phyloP scores from a whole-genome alignment of 1,140 invertebrate species.

The Drosophila leontia region DNA sequence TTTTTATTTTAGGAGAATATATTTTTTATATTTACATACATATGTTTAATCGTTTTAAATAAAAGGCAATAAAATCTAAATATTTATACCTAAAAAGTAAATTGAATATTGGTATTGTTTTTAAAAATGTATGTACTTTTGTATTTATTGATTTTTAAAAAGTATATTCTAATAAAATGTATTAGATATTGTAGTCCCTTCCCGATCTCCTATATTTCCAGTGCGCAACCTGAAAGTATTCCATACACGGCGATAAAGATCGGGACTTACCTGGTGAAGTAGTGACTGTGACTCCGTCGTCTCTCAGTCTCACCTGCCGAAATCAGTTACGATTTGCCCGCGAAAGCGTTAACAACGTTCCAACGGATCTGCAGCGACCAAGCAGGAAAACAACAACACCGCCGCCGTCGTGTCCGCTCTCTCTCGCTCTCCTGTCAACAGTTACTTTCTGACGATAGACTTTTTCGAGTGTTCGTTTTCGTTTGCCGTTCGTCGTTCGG shows the following conservation, averaged over 20 bases:
- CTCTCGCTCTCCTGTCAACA: constrained; percentile 23
- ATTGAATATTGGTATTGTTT: too few species aligned
- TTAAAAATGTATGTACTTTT: too few species aligned
- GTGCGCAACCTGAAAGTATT: constrained; percentile 42
- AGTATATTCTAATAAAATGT: too few species aligned
- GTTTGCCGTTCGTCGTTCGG: constrained; percentile 5
- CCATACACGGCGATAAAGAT: constrained; percentile 3
- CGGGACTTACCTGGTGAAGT: constrained; percentile 9
- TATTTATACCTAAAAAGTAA: too few species aligned
- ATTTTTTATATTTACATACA: too few species aligned
- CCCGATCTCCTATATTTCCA: neutral
- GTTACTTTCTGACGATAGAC: constrained; percentile 39
- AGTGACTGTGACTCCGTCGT: constrained; percentile 5
- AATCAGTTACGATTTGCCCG: constrained; percentile 73
- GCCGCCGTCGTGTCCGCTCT: constrained; percentile 10
- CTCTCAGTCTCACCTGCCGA: constrained; percentile 37
- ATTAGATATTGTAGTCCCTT: too few species aligned
- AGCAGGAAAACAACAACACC: constrained; percentile 18
- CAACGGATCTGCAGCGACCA: constrained; percentile 41
- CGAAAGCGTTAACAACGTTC: constrained; percentile 74
- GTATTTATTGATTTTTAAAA: too few species aligned
- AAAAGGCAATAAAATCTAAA: too few species aligned
- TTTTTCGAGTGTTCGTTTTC: constrained; percentile 29
- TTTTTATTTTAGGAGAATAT: too few species aligned
- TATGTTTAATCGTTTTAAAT: too few species aligned